Percentiles rank a stretch among this genome's conserved stretches.
Evolutionary conservation across 92 coral and sea anemone genomes (phyloP).

Genomic region (Heteractis magnifica): DNA sequence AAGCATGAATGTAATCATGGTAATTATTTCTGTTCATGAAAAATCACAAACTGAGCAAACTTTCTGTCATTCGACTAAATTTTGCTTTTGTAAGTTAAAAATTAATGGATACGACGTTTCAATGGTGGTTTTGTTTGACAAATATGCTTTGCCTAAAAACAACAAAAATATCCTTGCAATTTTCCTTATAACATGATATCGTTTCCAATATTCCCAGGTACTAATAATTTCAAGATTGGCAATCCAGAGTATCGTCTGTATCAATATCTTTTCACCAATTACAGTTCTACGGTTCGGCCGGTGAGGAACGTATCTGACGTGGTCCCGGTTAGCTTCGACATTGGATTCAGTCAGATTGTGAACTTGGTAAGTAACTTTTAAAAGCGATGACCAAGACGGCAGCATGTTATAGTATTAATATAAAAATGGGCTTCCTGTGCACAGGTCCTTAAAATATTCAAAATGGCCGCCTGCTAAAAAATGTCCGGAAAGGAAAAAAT

Average conservation of each 20-base stretch:
- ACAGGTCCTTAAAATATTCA: too few species aligned
- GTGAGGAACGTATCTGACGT: conserved; percentile 45
- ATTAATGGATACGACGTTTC: too few species aligned
- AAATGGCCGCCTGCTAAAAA: too few species aligned
- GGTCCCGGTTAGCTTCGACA: conserved; percentile 56
- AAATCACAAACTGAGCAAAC: too few species aligned
- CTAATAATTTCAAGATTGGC: conserved; percentile 8
- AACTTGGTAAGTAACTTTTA: conserved; percentile 44
- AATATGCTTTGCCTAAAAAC: not conserved
- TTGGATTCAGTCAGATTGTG: conserved; percentile 61
- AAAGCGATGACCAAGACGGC: not conserved
- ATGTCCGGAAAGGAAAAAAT: too few species aligned
- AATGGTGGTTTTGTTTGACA: not conserved
- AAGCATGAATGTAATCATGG: too few species aligned
- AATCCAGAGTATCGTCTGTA: conserved; percentile 47
- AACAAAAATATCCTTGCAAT: not conserved
- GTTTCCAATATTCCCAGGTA: not conserved
- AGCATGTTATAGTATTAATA: too few species aligned
- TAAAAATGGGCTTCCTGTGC: too few species aligned
- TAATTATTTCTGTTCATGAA: too few species aligned
- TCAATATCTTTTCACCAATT: conserved; percentile 41
- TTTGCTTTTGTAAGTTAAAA: too few species aligned
- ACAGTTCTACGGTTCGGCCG: conserved; percentile 51
- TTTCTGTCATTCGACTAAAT: too few species aligned
- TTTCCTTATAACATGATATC: too few species aligned